These are phyloP conservation scores for Drosophila monieri DNA, from an alignment of 2,888 invertebrate genomes.

Conservation along the genomic window DNA sequence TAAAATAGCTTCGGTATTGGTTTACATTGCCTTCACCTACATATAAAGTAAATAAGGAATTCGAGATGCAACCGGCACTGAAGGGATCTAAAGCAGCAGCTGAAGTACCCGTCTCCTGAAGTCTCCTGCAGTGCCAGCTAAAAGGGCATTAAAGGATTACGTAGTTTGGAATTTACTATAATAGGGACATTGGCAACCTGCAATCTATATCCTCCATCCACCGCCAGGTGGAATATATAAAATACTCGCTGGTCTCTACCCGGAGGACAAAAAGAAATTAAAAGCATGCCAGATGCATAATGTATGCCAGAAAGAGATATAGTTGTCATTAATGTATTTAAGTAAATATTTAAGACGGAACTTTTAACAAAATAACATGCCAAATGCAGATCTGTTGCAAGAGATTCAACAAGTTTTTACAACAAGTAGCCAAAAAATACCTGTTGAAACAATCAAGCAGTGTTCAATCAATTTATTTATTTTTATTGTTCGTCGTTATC, in stretches of 20 bases:
- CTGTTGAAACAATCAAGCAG: not conserved
- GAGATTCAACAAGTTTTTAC: not conserved
- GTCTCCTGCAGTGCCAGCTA: constrained; percentile 44
- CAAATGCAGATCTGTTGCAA: too few relatives aligned
- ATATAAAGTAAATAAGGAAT: constrained; percentile 75
- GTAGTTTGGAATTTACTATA: constrained; percentile 66
- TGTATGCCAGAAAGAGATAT: not conserved
- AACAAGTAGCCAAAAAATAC: not conserved
- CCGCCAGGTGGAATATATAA: constrained; percentile 50
- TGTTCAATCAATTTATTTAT: constrained; percentile 50
- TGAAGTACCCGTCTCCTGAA: constrained; percentile 11
- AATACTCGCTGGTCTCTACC: constrained; percentile 12
- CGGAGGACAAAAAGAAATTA: constrained; percentile 43
- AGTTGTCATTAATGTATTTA: not conserved
- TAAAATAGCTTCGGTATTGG: constrained; percentile 71
- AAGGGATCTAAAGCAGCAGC: constrained; percentile 42
- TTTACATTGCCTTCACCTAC: constrained; percentile 55
- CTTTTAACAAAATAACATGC: not conserved
- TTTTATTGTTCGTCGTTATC: constrained; percentile 41
- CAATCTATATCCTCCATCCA: constrained; percentile 20
- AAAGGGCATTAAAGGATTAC: constrained; percentile 73
- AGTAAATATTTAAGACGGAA: too few relatives aligned
- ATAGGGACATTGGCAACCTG: constrained; percentile 53
- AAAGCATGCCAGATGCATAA: constrained; percentile 20
- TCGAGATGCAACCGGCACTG: constrained; percentile 56